A percentile compares a stretch with the other conserved stretches of the same genome.
Conservation (phyloP, 2,797 vertebrate species). For the Sebastes steindachneri region DNA sequence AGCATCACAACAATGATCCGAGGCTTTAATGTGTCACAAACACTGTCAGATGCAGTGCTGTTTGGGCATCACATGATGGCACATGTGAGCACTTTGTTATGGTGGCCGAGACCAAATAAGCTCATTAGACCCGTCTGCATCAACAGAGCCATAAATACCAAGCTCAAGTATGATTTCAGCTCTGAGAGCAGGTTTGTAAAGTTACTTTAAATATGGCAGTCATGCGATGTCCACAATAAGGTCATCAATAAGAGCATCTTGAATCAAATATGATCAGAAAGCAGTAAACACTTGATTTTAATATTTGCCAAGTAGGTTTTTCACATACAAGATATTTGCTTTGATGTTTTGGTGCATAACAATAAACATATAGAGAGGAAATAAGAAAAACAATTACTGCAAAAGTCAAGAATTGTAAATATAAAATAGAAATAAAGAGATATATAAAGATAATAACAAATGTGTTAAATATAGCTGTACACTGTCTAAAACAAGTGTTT, state of each 20-base stretch:
- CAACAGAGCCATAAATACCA: background rate
- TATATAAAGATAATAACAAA: too few species aligned
- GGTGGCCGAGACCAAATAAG: conserved; percentile 20
- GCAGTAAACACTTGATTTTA: background rate
- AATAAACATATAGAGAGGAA: too few species aligned
- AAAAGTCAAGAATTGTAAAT: too few species aligned
- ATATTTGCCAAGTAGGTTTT: too few species aligned
- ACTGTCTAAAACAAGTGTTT: too few species aligned
- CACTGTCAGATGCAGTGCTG: conserved; percentile 43
- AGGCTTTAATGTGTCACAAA: background rate
- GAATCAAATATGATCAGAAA: background rate
- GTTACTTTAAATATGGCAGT: background rate
- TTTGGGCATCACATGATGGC: conserved; percentile 65
- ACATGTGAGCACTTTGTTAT: conserved; percentile 49
- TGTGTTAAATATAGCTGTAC: too few species aligned
- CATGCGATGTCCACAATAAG: background rate
- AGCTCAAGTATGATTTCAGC: background rate
- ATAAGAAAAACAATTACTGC: too few species aligned
- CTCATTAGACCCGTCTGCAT: conserved; percentile 14
- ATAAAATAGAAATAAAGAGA: too few species aligned
- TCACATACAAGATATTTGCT: too few species aligned
- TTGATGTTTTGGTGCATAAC: too few species aligned
- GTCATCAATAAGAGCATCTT: background rate
- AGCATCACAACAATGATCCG: background rate
- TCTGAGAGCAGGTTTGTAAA: background rate